A percentile compares a stretch with the other conserved stretches of the same genome.
Evolutionary conservation across 2,113 vertebrate species (phyloP).

Genomic region (Riparia riparia): DNA sequence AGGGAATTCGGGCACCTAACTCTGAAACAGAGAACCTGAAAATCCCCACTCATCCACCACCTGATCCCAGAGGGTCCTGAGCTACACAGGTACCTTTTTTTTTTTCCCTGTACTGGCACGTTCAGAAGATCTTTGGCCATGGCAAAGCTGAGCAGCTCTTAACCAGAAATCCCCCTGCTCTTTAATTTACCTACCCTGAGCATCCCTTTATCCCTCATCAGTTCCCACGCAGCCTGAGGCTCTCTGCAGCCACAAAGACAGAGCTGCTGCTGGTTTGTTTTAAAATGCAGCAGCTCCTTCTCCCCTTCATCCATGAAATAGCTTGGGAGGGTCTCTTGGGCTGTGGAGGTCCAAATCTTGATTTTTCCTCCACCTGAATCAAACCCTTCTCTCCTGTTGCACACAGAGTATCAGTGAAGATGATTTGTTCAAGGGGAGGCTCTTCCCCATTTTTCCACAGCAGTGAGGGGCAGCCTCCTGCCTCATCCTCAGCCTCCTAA

Average conservation of each 20-base stretch:
- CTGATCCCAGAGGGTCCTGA: constrained; percentile 23
- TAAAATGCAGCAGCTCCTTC: not conserved
- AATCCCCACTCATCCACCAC: constrained; percentile 48
- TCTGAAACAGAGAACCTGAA: not conserved
- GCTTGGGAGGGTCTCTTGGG: not conserved
- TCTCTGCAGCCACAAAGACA: not conserved
- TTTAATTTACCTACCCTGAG: not conserved
- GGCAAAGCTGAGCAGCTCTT: not conserved
- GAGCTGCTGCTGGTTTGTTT: not conserved
- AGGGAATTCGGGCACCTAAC: constrained; percentile 50
- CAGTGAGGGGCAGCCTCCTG: not conserved
- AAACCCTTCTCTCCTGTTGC: not conserved
- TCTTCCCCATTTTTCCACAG: not conserved
- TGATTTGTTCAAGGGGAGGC: not conserved
- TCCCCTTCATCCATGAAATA: not conserved
- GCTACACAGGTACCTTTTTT: not conserved
- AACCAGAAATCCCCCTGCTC: not conserved
- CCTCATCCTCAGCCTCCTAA: not conserved
- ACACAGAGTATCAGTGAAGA: not conserved
- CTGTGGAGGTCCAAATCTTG: not conserved
- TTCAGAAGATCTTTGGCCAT: not conserved
- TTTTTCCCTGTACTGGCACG: not conserved
- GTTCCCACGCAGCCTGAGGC: not conserved
- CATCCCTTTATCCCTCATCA: not conserved
- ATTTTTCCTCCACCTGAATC: not conserved